Conservation (phyloP, 53 echinoderm and acorn worm species). For the Holothuria scabra region DNA sequence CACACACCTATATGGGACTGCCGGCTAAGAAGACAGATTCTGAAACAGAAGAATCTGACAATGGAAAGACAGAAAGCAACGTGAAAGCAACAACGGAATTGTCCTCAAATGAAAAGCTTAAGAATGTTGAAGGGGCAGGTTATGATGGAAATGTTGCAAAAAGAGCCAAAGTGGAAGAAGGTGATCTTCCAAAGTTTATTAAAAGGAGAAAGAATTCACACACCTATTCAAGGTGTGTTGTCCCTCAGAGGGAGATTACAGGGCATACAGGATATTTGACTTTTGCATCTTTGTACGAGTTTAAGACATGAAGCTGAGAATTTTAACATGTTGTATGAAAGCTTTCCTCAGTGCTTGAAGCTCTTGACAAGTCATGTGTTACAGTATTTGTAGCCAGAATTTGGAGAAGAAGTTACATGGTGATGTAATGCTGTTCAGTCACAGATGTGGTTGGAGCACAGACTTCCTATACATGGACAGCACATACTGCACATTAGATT, state of each 20-base stretch:
- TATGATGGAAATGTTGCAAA: slow-evolving; percentile 18
- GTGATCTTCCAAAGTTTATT: background rate
- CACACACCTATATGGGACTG: slow-evolving; percentile 52
- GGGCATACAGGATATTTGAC: slow-evolving; percentile 94
- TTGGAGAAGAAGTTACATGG: too few species aligned
- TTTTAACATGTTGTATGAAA: too few species aligned
- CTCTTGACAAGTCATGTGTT: too few species aligned
- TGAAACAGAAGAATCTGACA: background rate
- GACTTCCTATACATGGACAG: too few species aligned
- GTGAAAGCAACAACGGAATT: slow-evolving; percentile 26
- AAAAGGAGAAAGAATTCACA: slow-evolving; percentile 18
- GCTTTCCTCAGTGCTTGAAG: too few species aligned
- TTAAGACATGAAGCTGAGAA: background rate
- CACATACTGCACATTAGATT: too few species aligned
- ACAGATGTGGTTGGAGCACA: too few species aligned
- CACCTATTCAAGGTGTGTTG: slow-evolving; percentile 47
- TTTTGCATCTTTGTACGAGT: slow-evolving; percentile 75
- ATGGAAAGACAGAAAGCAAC: background rate
- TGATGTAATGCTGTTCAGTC: too few species aligned
- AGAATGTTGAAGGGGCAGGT: background rate
- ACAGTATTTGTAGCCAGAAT: too few species aligned
- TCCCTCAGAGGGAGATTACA: slow-evolving; percentile 69
- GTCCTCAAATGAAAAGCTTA: slow-evolving; percentile 1
- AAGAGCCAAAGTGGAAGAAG: slow-evolving; percentile 7
- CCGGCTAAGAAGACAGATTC: background rate